Evolutionary conservation across 2,797 vertebrate species (phyloP), one percentile per base, ranked within the genome.

Genomic region (Jordanella pulchra): DNA sequence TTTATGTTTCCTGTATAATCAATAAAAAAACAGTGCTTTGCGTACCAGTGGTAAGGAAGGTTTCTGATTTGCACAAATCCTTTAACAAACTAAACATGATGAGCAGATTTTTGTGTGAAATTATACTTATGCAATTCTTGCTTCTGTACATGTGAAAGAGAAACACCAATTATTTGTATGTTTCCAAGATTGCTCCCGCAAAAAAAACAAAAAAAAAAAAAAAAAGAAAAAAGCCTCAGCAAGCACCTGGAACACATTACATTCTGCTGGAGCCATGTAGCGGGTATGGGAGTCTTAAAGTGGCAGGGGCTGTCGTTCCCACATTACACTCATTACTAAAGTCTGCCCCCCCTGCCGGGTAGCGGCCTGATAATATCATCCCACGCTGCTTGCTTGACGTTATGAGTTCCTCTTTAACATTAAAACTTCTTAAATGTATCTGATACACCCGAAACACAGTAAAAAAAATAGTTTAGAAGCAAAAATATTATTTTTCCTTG

Each of bases 231-330:
- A 42, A 50, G 14, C 30, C 53, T 65, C 64, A 13, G 5, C 48
- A 15, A 12, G 65, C 91, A 93, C 78, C 88, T 94, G 91, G 92
- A 90, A 92, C 60, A 71, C 76, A 92, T 94, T 89, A 93, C 45
- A 75, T 68, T 53, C 67, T 48, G 32, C 39, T 70, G 69, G 83
- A 89, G 77, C 81, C 86, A 82, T 92, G 86, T 86, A 86, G 77
- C 5, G 69, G 83, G 81, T 79, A 88, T 71, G 79, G 69, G 77
- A 61, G 73, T 84, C 82, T 90, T 92, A 87, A 91, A 92, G 90
- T 71, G 78, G 78, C 76, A 85, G 87, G 69, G 77, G 70, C 66
- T 27, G 66, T 47, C 68, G 87, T 90, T 90, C 80, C 73, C 83
- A 88, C 84, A 89, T 82, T 89, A 84, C 21, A 86, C 77, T 83